Base-by-base conservation (phyloP, 2,113 vertebrate species). In the Corythoichthys haematopterus region DNA sequence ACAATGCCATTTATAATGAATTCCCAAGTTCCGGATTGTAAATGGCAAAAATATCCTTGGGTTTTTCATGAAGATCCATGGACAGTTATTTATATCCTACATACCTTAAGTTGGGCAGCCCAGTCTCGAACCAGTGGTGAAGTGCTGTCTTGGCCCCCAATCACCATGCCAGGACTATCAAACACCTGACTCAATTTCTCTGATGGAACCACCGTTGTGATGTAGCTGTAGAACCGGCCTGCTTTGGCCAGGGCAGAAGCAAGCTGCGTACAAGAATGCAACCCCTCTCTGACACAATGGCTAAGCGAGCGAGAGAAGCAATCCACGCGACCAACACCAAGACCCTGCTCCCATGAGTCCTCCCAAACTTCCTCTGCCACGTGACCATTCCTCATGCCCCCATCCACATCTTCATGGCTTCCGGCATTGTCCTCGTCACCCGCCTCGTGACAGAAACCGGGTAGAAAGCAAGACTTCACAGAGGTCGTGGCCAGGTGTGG, bases 181-280 rank as follows among this genome's bases (percentile, higher is more conserved):
- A 92, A 91, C 56, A 91, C 88, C 77, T 91, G 90, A 40, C 75
- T 82, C 4, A 93, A 90, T 70, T 93, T 93, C 77, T 93, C 92
- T 43, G 86, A 77, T 13, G 91, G 88, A 20, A 93, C 92, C 4
- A 89, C 88, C n/a, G 90, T 86, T 63, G 87, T 89, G 56, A 93
- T 83, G 77, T 91, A 92, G 74, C 90, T 91, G 70, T 90, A 92
- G 71, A 93, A 91, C 75, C 79, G 86, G 28, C 90, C 85, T 3
- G 89, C 91, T 72, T 91, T 92, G 71, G 85, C 77, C 74, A 93
- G 78, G 0, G 85, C 84, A 43, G 84, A 79, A 0, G 85, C 86
- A 66, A 92, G 80, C 59, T 88, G 91, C 14, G 88, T 78, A 62
- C 85, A 91, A 10, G 88, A 81, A 38, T 52, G 68, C 58, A 93